Evolutionary conservation across 2,113 vertebrate genomes (phyloP), one percentile per base, ranked within the genome.

Genomic region (Hymenochirus boettgeri): DNA sequence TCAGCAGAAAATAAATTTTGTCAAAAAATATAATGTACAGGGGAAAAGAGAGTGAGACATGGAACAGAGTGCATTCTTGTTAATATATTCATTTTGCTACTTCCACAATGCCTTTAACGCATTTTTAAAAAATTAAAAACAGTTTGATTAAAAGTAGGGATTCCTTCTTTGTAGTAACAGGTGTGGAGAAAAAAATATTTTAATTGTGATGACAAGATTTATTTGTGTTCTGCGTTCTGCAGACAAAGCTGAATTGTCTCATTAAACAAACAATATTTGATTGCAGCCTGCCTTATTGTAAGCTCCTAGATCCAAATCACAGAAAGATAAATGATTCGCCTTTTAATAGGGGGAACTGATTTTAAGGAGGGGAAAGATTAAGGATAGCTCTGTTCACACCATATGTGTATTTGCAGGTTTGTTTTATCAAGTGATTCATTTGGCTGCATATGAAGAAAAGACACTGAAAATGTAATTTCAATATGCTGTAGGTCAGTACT

Each of bases 401-500:
- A 62, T 77, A 71, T 65, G 33, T 47, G 0, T 9, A 72, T 76
- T 73, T 78, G 73, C 67, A 79, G 75, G 73, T 72, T 75, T 71
- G 73, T 63, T 75, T 71, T 78, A 75, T 74, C 69, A 72, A 73
- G 73, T 72, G 57, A 76, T 84, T 86, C 82, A 82, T 89, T 86
- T 82, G 87, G 76, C 77, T 78, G 70, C 62, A 67, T 70, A 74
- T 79, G 70, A 65, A 45, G 35, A 61, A 67, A 72, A 70, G 75
- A 47, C 69, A 62, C 70, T 70, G 74, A 80, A 77, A 81, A 75
- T 61, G 53, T 75, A 76, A 75, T 45, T 48, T 57, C 63, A 39
- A 37, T 77, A 69, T 78, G 76, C 74, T 79, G 82, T 74, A 76
- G 87, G 87, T 80, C 88, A 81, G 82, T 75, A 76, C 76, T 81